Percentiles rank a stretch among this genome's conserved stretches.
phyloP scores from a whole-genome alignment of 2,797 vertebrate species.

The Amazonetta brasiliensis region DNA sequence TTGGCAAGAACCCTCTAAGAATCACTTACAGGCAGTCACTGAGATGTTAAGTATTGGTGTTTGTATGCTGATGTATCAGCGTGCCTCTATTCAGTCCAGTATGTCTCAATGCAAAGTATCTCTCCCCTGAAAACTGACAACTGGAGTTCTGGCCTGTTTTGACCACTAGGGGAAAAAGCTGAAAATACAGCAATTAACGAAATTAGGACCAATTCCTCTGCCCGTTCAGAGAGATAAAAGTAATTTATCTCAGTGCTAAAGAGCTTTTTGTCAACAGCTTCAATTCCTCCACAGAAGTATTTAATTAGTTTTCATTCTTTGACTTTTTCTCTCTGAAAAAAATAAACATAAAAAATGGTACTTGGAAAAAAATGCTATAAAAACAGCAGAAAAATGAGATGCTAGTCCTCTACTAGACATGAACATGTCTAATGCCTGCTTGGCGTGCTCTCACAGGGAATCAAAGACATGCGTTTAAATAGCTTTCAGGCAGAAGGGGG shows the following conservation, averaged over 20 bases:
- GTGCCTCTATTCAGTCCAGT: not conserved
- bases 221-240: not conserved
- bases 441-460: not conserved
- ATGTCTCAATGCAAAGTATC: not conserved
- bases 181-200: not conserved
- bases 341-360: not conserved
- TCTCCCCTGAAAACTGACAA: not conserved
- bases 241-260: not conserved
- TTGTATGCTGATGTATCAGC: not conserved
- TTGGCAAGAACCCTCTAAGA: not conserved
- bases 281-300: not conserved
- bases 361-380: not conserved
- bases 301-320: not conserved
- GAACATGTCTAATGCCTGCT: not conserved
- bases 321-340: not conserved
- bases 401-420: not conserved
- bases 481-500: not conserved
- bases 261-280: not conserved
- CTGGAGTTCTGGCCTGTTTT: not conserved
- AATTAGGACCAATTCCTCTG: not conserved
- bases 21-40: not conserved
- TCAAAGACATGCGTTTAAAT: not conserved
- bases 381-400: not conserved
- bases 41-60: not conserved
- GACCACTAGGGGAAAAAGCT: not conserved